Percentiles rank a stretch among this genome's conserved stretches.
phyloP scores from a whole-genome alignment of 2,888 invertebrate genomes.

The Megaustenia siamemsis region DNA sequence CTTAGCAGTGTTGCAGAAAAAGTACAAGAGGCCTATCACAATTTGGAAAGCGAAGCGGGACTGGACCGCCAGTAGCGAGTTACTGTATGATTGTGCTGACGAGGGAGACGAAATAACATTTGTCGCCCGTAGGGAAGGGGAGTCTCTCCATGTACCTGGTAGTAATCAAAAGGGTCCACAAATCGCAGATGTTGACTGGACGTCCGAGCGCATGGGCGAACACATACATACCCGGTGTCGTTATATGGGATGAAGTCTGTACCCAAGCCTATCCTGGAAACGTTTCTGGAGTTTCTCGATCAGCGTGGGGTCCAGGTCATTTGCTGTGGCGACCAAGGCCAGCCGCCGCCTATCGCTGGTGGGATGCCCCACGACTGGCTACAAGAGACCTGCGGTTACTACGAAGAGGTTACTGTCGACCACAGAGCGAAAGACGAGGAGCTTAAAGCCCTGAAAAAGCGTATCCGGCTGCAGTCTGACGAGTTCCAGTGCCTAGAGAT shows the following conservation, averaged over 20 bases:
- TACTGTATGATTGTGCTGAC: background rate
- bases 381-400: background rate
- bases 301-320: conserved; percentile 11
- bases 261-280: conserved; percentile 24
- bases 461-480: conserved; percentile 7
- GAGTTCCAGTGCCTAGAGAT: conserved; percentile 7
- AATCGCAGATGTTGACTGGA: conserved; percentile 26
- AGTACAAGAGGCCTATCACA: background rate
- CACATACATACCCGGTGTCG: background rate
- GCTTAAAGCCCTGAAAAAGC: conserved; percentile 22
- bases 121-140: background rate
- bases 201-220: conserved; percentile 22
- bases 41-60: background rate
- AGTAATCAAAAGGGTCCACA: background rate
- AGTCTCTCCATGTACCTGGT: background rate
- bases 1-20: background rate
- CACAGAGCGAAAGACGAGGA: conserved; percentile 11
- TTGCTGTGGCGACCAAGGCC: conserved; percentile 17
- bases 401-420: background rate
- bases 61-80: background rate
- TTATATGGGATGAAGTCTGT: conserved; percentile 18
- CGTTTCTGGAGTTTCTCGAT: conserved; percentile 4
- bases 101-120: background rate
- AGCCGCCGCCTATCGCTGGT: conserved; percentile 12
- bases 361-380: conserved; percentile 24